Percentiles rank a stretch among this genome's conserved stretches.
These are phyloP conservation scores for Smittia aterrima DNA, from an alignment of 2,888 invertebrate genomes.

Conservation along the genomic window DNA sequence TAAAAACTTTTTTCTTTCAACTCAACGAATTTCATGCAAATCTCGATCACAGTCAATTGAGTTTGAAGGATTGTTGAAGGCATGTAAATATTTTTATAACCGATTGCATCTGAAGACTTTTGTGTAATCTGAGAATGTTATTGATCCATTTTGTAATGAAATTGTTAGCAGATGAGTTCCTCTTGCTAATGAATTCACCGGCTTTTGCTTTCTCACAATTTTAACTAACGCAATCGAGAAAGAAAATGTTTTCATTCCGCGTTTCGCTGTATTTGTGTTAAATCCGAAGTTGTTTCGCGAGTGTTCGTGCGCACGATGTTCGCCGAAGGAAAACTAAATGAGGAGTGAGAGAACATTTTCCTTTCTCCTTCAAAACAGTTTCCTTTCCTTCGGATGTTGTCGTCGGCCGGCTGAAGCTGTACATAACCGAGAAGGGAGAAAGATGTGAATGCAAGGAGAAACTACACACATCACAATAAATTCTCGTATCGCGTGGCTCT, in stretches of 20 bases:
- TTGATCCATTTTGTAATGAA: no score
- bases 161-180: no score
- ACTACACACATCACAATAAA: conserved; percentile 26
- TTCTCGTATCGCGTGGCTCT: neutral
- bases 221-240: no score
- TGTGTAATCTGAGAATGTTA: no score
- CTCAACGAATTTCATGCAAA: neutral
- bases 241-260: neutral
- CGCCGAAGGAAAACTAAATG: conserved; percentile 4
- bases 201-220: no score
- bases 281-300: neutral
- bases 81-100: neutral
- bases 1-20: neutral
- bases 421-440: conserved; percentile 2
- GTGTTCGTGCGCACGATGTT: neutral
- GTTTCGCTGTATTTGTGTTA: neutral
- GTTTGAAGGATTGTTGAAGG: neutral
- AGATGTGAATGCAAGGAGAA: conserved; percentile 1
- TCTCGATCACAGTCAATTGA: neutral
- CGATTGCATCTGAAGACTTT: neutral
- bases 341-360: neutral
- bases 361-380: neutral
- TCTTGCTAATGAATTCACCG: no score
- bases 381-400: conserved; percentile 28
- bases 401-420: neutral